Base-by-base conservation (phyloP, 1,140 invertebrate genomes). In the Daktulosphaira vitifoliae region DNA sequence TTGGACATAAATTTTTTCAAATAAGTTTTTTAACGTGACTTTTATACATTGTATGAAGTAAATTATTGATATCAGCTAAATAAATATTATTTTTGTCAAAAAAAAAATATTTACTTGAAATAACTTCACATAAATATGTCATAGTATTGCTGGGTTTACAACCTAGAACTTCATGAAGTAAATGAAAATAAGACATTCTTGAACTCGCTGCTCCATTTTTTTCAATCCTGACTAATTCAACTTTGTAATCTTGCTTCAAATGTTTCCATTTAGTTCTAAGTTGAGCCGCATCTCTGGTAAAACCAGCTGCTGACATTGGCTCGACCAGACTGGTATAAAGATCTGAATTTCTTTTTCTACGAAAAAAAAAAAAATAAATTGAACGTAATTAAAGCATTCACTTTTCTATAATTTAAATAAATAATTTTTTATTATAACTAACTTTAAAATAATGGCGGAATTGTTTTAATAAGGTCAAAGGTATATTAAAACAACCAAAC, bases 341-440 rank as follows among this genome's bases (percentile, higher is more conserved):
- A 62, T 62, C 56, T 7, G 56, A 62, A 48, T 62, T 62, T 3
- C 56, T 48, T 48, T 62, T 62, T 16, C 56, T 62, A 48, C 16
- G 22, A n/a, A 62, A 18, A 0, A 62, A 1, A 50, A 50, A 46
- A 46, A 22, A 20, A 22, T 6, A 42, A 42, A 5, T 15, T 7
- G n/a, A n/a, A n/a, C n/a, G n/a, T n/a, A n/a, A n/a, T n/a, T n/a
- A n/a, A n/a, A n/a, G n/a, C n/a, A n/a, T n/a, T n/a, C n/a, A n/a
- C n/a, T n/a, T n/a, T n/a, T n/a, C n/a, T n/a, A n/a, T n/a, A n/a
- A n/a, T n/a, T n/a, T n/a, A n/a, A n/a, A n/a, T n/a, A n/a, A n/a
- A n/a, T n/a, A n/a, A n/a, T n/a, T n/a, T n/a, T n/a, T n/a, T n/a
- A n/a, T n/a, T n/a, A n/a, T n/a, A n/a, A n/a, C n/a, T n/a, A n/a